Evolutionary conservation across 2,888 invertebrate species (phyloP), one percentile per base, ranked within the genome.

Genomic region (Dexiosoma caninum): DNA sequence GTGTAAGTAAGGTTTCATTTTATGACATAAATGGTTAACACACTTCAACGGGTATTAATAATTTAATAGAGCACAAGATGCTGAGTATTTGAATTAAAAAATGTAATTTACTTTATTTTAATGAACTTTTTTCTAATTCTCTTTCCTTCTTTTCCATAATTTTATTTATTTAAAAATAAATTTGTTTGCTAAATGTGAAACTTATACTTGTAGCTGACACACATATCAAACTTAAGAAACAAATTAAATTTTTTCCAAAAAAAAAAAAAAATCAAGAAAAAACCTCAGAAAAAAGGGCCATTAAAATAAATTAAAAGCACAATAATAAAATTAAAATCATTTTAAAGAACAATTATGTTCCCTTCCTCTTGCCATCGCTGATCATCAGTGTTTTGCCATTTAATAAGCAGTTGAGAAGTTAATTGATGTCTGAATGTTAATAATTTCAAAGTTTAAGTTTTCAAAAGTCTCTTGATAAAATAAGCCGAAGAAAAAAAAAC

Each of bases 361-460:
- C 21, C 8, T 21, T 40, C 21, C 42, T 59, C 30, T 6, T 21
- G 0, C 49, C 21, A 8, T 27, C 44, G 3, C 12, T 27, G 51
- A 1, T 12, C 51, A 14, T 14, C 51, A 30, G 30, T 14, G 1
- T 14, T 53, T 19, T 27, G n/a, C 32, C 14, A 7, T 19, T 64
- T 75, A 75, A 79, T 70, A 59, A 75, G 59, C 44, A 30, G 51
- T 27, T 40, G 9, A 30, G n/a, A 30, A 53, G 27, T 44, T 44
- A 79, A 70, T 75, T 75, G 74, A 59, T 44, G 57, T 64, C 44
- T 70, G 64, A 53, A 64, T 60, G 70, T 14, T 64, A 44, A 53
- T 30, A 30, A 40, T 32, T 49, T 40, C 6, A 49, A 49, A 66
- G 40, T 21, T 66, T 32, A 27, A 37, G 6, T 8, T 40, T 12